Evolutionary conservation across 2,888 invertebrate genomes (phyloP), one percentile per base, ranked within the genome.

Genomic region (Clanis bilineata): DNA sequence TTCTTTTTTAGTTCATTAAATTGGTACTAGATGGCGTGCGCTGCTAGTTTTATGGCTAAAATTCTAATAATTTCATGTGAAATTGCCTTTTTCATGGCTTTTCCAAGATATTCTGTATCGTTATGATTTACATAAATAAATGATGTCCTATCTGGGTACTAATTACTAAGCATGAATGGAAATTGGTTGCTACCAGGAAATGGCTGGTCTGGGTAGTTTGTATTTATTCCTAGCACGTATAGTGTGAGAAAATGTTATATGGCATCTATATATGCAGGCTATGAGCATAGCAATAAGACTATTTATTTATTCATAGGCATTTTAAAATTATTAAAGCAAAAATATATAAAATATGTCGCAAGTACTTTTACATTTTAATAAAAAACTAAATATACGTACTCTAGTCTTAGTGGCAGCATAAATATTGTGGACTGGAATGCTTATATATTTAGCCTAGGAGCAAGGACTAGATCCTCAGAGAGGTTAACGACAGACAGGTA

Each of bases 61-160:
- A 25, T 9, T 23, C 9, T 7, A 9, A 28, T 15, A 28, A 10
- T 51, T 28, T 18, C 18, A 18, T 32, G 51, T 51, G 18, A 51
- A 51, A 51, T 18, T 32, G 32, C 51, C 28, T 18, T n/a, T n/a
- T n/a, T n/a, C n/a, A n/a, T n/a, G n/a, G 3, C 28, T 32, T 51
- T 58, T 45, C 47, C 28, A 7, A n/a, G n/a, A n/a, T n/a, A n/a
- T n/a, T n/a, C n/a, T n/a, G n/a, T 6, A 15, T 51, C 28, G 15
- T 28, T 51, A 51, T 51, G 28, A 45, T 45, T 45, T 45, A 45
- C n/a, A n/a, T n/a, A n/a, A n/a, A n/a, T n/a, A n/a, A 28, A 51
- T 51, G 7, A 51, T 32, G 32, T 32, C 32, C 51, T 51, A 51
- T 18, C n/a, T n/a, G n/a, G n/a, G 32, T 51, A 18, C 3, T 18